phyloP scores from a whole-genome alignment of 2,888 invertebrate species.

The Torymus auratus region DNA sequence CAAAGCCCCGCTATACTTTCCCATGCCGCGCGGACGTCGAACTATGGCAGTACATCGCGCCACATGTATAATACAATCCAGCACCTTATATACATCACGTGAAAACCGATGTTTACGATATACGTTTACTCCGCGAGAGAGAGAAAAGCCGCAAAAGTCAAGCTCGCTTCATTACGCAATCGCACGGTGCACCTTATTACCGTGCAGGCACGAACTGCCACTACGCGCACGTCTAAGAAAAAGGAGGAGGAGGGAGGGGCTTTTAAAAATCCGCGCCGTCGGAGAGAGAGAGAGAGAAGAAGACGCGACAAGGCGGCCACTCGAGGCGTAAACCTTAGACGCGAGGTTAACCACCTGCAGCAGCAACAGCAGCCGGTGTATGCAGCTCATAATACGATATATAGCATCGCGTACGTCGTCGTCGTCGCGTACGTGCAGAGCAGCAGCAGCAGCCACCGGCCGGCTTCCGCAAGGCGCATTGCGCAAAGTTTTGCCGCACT shows the following conservation, averaged over 20 bases:
- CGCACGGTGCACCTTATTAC: not conserved
- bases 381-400: too few relatives aligned
- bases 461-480: constrained; percentile 69
- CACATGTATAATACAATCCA: too few relatives aligned
- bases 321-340: not conserved
- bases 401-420: not conserved
- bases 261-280: too few relatives aligned
- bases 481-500: constrained; percentile 74
- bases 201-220: not conserved
- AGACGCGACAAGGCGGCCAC: not conserved
- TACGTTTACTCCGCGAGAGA: not conserved
- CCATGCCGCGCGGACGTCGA: not conserved
- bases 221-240: too few relatives aligned
- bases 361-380: too few relatives aligned
- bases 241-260: not conserved
- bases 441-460: not conserved
- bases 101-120: too few relatives aligned
- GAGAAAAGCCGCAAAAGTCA: constrained; percentile 24
- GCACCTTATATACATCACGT: too few relatives aligned
- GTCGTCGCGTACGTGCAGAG: not conserved
- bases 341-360: constrained; percentile 47
- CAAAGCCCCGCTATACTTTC: not conserved
- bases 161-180: constrained; percentile 25
- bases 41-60: too few relatives aligned
- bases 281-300: constrained; percentile 5